Evolutionary conservation across 2,797 vertebrate species (phyloP), one percentile per base, ranked within the genome.

Genomic region (Emys orbicularis): DNA sequence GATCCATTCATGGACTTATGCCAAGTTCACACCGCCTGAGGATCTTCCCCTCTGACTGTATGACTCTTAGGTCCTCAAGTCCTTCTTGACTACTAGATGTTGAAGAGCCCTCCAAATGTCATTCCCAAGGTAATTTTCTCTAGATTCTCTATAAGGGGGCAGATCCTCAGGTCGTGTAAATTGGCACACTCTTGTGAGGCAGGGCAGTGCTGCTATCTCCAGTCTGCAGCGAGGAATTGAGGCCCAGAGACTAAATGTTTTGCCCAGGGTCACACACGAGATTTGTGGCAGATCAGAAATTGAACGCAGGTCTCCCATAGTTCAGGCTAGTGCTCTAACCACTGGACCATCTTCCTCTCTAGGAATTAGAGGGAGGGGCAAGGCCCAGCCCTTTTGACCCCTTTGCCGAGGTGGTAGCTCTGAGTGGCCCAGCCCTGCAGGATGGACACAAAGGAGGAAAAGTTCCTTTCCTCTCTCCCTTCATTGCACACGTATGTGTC

Each of bases 101-200:
- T 12, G 37, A 44, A 57, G 37, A 81, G 27, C 50, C 41, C 87
- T 57, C 84, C 80, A 59, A 27, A 87, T 57, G 79, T 52, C 47
- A 0, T 21, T 50, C 12, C 18, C n/a, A 7, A 34, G 0, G 50
- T 79, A 34, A 1, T 21, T 86, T 47, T 76, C 54, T 81, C 7
- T 25, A 56, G n/a, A 41, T 41, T 44, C 12, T 29, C 23, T 41
- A 8, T 5, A 10, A 84, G 68, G 21, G 23, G 72, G 59, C 65
- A 1, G 1, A 1, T 0, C 0, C 29, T 85, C 53, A 29, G 56
- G 52, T 0, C 0, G 1, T 53, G 88, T 74, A 65, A 87, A 37
- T 74, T 1, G 5, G 56, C 0, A 0, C 0, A 12, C 61, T 16
- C 61, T 65, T 19, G 61, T 65, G 61, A 65, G 34, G 34, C 27